Base-by-base conservation (phyloP, 2,113 vertebrate species). In the Dasyurus viverrinus region DNA sequence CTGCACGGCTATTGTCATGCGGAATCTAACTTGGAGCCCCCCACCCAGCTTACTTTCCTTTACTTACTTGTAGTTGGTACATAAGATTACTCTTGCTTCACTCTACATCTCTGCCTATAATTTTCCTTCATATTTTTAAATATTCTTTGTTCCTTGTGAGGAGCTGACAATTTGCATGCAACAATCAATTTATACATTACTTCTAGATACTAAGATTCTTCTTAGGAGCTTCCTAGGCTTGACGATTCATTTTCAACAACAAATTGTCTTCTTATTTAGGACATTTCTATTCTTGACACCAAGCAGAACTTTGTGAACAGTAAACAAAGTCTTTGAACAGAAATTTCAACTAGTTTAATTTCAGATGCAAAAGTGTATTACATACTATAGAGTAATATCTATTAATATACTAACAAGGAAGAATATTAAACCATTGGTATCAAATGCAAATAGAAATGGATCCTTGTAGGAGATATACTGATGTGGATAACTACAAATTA, bases 361-460 rank as follows among this genome's bases (percentile, higher is more conserved):
- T 91, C 55, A 53, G 92, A 48, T 9, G 93, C 92, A 93, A 91
- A 89, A 94, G 57, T 93, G 48, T 95, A 94, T 93, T 7, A 90
- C 9, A n/a, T 95, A 55, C 12, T 93, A 95, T 52, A 52, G 10
- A 52, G 50, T 52, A 52, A 52, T 52, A 52, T 52, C 0, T 52
- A 52, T 52, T 52, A 52, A 9, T 12, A 30, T 95, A 55, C 12
- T 93, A 95, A 91, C 5, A 42, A 93, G 25, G 25, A 96, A 12
- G 93, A 90, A 50, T 54, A 95, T 68, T 42, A 96, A 96, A 94
- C 25, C 25, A 93, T 27, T 84, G n/a, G n/a, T 42, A 16, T 42
- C 92, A 96, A 96, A 94, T 22, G 26, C 52, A 91, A 92, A 94
- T 94, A 84, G 94, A 96, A 95, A 68, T 9, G 84, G 92, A 96